A percentile compares a stretch with the other conserved stretches of the same genome.
These are phyloP conservation scores for Pagrus major DNA, from an alignment of 2,113 vertebrate species.

Conservation along the genomic window DNA sequence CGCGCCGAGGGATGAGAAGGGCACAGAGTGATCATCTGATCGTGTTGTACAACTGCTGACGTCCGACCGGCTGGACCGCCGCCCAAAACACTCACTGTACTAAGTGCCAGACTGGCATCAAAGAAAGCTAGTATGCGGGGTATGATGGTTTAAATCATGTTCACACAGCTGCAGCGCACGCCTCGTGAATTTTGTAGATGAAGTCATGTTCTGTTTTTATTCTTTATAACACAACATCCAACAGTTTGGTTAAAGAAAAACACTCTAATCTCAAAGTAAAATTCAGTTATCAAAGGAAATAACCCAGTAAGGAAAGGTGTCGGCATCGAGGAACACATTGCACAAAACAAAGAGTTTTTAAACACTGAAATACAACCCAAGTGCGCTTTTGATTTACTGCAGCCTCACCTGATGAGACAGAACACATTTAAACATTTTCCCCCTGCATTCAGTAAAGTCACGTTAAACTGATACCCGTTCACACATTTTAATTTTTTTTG, in stretches of 20 bases:
- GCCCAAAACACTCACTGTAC: conserved; percentile 2
- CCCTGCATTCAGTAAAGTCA: no score
- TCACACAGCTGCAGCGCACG: background rate
- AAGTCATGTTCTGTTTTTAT: conserved; percentile 36
- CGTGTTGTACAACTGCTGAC: conserved; percentile 1
- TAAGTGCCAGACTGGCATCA: conserved; percentile 9
- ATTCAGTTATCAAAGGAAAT: background rate
- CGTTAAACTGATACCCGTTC: background rate
- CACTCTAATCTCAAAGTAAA: background rate
- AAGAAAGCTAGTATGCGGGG: background rate
- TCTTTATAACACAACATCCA: background rate
- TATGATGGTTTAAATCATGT: background rate
- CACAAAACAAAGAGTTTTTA: background rate
- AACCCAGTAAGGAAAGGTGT: no score
- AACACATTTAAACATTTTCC: no score
- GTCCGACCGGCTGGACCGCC: background rate
- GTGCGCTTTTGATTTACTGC: background rate
- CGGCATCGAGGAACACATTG: background rate
- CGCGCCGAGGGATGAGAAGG: conserved; percentile 23
- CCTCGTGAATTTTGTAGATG: background rate
- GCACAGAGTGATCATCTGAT: conserved; percentile 34
- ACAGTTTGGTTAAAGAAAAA: background rate
- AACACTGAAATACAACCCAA: background rate
- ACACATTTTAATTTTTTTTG: no score
- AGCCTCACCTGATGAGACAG: background rate